These are phyloP conservation scores for Carcina quercana DNA, from an alignment of 2,888 invertebrate species.

Conservation along the genomic window DNA sequence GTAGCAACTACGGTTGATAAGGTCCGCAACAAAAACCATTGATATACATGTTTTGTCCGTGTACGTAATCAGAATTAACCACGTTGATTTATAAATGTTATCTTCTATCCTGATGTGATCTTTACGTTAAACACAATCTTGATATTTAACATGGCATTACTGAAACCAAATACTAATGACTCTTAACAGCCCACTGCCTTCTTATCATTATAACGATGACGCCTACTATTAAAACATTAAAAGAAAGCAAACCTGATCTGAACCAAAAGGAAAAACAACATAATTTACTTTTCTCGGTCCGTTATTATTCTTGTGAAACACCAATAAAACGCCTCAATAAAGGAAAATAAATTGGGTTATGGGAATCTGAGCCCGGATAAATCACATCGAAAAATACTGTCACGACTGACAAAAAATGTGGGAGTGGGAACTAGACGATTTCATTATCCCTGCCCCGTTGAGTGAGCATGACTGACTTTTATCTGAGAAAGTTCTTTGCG, in stretches of 20 bases:
- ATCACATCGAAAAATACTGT: conserved; percentile 65
- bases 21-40: too few relatives aligned
- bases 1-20: conserved; percentile 2
- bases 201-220: too few relatives aligned
- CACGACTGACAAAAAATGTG: conserved; percentile 58
- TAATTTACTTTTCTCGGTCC: conserved; percentile 8
- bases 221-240: too few relatives aligned
- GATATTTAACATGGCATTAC: too few relatives aligned
- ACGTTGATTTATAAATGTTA: too few relatives aligned
- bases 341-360: conserved; percentile 58
- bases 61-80: too few relatives aligned
- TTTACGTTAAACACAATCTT: too few relatives aligned
- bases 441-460: conserved; percentile 44
- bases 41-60: too few relatives aligned
- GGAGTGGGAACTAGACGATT: conserved; percentile 52
- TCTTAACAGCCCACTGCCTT: too few relatives aligned
- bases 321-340: conserved; percentile 36
- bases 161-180: too few relatives aligned
- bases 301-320: conserved; percentile 27
- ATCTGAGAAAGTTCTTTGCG: conserved; percentile 22
- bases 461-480: conserved; percentile 46
- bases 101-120: too few relatives aligned
- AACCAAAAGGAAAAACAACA: conserved; percentile 13
- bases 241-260: background rate
- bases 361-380: conserved; percentile 60